Conservation (phyloP, 2,113 vertebrate genomes). For the Halichoeres trimaculatus region DNA sequence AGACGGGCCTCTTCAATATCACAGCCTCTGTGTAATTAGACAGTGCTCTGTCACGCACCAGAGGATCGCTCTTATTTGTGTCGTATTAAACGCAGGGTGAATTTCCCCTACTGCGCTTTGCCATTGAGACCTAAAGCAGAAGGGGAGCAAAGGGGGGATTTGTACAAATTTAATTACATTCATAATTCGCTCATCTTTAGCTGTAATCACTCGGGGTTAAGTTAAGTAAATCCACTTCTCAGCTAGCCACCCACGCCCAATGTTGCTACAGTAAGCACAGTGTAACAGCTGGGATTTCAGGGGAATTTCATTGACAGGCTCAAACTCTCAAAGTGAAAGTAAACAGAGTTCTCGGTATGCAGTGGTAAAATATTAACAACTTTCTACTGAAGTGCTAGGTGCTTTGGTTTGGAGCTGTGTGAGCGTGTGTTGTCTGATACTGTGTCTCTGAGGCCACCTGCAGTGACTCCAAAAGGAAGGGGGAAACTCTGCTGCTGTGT, state of each 20-base stretch:
- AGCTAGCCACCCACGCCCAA: conserved; percentile 54
- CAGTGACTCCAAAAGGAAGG: conserved; percentile 56
- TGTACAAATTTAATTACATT: conserved; percentile 74
- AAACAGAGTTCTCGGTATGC: conserved; percentile 59
- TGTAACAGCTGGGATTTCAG: conserved; percentile 25
- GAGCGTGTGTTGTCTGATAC: conserved; percentile 45
- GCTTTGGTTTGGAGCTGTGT: conserved; percentile 28
- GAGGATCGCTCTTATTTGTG: conserved; percentile 65
- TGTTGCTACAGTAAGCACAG: conserved; percentile 17
- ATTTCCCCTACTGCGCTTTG: conserved; percentile 49
- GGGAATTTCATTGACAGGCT: conserved; percentile 54
- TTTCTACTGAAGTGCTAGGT: conserved; percentile 37
- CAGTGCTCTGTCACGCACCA: conserved; percentile 62
- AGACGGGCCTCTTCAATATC: conserved; percentile 64
- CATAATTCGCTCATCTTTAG: conserved; percentile 72
- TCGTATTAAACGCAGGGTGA: conserved; percentile 62
- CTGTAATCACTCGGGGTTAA: conserved; percentile 69
- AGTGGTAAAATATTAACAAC: conserved; percentile 72
- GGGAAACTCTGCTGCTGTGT: conserved; percentile 19
- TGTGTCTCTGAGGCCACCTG: conserved; percentile 63
- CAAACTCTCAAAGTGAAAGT: conserved; percentile 61
- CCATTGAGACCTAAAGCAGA: conserved; percentile 63
- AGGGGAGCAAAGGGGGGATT: conserved; percentile 61
- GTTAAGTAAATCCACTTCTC: conserved; percentile 65
- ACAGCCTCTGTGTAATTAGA: conserved; percentile 73